A percentile compares a stretch with the other conserved stretches of the same genome.
phyloP scores from a whole-genome alignment of 2,797 vertebrate genomes.

The Lemur catta region DNA sequence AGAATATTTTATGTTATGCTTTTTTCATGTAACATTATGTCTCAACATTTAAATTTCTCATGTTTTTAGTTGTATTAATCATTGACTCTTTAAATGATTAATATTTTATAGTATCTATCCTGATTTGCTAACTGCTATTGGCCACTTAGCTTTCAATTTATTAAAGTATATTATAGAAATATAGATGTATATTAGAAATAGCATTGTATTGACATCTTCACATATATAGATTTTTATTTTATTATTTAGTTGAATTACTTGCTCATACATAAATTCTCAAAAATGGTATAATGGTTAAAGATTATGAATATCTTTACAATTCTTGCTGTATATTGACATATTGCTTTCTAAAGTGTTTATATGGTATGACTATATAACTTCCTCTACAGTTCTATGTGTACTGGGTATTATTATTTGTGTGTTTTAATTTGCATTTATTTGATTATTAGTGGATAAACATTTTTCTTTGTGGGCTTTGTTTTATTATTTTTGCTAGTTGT shows the following conservation, averaged over 20 bases:
- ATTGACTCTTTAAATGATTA: neutral
- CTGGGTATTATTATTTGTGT: neutral
- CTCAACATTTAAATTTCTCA: slow-evolving; percentile 16
- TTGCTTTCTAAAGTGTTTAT: neutral
- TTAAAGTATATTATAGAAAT: neutral
- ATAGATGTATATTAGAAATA: neutral
- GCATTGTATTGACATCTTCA: neutral
- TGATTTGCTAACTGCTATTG: slow-evolving; percentile 18
- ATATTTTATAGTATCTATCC: slow-evolving; percentile 3
- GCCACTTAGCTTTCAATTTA: neutral
- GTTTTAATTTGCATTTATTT: slow-evolving; percentile 25
- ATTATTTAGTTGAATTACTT: slow-evolving; percentile 1
- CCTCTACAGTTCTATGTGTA: neutral
- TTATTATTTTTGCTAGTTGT: neutral
- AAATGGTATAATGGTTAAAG: neutral
- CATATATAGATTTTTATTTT: neutral
- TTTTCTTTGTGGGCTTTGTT: neutral
- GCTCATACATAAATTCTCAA: neutral
- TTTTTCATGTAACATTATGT: neutral
- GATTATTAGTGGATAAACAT: neutral
- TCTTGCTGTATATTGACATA: neutral
- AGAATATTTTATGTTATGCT: neutral
- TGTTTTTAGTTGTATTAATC: neutral
- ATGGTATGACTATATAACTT: neutral
- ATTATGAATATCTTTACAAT: slow-evolving; percentile 11